Evolutionary conservation across 2,113 vertebrate species (phyloP).

Genomic region (Nothocercus julius): DNA sequence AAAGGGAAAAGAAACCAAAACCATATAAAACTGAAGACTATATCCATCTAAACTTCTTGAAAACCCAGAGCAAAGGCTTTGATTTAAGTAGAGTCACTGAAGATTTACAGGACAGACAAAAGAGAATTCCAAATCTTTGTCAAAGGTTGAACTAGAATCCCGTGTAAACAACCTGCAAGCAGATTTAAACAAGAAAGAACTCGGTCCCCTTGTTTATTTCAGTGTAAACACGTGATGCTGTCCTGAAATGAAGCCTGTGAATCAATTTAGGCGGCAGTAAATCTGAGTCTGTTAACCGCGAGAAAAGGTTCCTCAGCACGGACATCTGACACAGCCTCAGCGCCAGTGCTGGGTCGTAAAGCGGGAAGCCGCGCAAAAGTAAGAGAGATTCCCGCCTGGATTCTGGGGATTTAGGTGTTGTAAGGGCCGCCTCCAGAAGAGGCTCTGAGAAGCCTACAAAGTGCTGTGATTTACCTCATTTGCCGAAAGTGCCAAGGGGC

Average conservation of each 20-base stretch:
- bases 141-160: neutral
- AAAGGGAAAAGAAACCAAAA: neutral
- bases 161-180: neutral
- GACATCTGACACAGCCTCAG: neutral
- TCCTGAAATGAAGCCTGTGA: neutral
- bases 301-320: neutral
- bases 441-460: neutral
- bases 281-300: neutral
- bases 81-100: neutral
- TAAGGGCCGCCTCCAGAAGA: neutral
- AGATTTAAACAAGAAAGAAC: neutral
- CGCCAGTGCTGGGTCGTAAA: neutral
- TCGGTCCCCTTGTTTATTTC: neutral
- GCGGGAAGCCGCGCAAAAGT: neutral
- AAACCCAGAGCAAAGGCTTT: neutral
- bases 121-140: neutral
- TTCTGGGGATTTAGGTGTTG: neutral
- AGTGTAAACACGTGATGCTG: neutral
- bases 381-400: neutral
- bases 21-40: neutral
- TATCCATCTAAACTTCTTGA: slow-evolving; percentile 9
- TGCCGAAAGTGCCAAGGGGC: neutral
- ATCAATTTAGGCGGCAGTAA: neutral
- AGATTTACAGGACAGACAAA: neutral
- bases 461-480: neutral